Conservation (phyloP, 2,113 vertebrate species). For the Rhagologus leucostigma region DNA sequence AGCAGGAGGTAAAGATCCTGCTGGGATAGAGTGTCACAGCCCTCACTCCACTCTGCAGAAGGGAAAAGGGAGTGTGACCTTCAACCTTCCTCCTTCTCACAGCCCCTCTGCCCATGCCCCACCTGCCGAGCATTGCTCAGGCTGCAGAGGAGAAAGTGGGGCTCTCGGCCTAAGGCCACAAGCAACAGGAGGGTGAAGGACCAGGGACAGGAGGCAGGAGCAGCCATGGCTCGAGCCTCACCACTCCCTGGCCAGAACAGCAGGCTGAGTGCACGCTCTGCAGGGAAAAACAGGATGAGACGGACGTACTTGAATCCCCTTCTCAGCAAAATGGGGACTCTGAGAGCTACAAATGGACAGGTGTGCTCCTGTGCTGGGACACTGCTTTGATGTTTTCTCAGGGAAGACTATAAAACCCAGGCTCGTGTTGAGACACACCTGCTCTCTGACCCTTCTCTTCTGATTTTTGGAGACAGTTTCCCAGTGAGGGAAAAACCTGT, state of each 20-base stretch:
- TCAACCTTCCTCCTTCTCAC: slow-evolving; percentile 21
- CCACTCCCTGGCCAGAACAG: neutral
- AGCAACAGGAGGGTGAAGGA: neutral
- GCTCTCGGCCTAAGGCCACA: neutral
- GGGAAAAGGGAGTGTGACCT: slow-evolving; percentile 26
- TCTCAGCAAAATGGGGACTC: neutral
- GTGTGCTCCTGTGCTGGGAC: neutral
- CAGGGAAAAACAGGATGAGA: neutral
- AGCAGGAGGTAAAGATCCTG: slow-evolving; percentile 44
- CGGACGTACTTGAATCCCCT: neutral
- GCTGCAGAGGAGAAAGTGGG: neutral
- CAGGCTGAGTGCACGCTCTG: neutral
- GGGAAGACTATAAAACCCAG: neutral
- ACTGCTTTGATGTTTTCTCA: neutral
- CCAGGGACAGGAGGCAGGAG: neutral
- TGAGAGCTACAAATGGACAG: neutral
- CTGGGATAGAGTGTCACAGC: slow-evolving; percentile 24
- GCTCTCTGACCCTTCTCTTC: neutral
- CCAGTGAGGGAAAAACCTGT: neutral
- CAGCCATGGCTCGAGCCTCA: neutral
- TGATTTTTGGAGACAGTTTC: neutral
- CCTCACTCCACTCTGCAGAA: neutral
- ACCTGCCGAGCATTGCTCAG: neutral
- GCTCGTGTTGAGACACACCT: neutral
- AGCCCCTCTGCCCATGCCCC: neutral